Conservation (phyloP, 1,140 invertebrate genomes). For the Oncopodura yosiiana region DNA sequence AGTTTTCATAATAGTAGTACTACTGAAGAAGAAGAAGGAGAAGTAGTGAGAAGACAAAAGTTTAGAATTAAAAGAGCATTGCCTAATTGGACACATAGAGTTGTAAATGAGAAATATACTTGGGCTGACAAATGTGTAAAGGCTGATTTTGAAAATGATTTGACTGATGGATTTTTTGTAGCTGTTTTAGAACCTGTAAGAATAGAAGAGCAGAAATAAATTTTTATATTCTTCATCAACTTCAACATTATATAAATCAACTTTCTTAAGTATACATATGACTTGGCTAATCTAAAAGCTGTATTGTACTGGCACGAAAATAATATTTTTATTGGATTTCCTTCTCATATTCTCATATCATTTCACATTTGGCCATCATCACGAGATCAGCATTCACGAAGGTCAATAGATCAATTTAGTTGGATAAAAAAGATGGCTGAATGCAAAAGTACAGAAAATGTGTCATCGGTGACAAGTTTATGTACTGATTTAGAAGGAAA, state of each 20-base stretch:
- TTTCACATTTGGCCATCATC: no score
- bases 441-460: no score
- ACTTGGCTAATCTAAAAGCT: no score
- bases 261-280: no score
- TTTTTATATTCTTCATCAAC: background rate
- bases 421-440: no score
- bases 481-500: slow-evolving; percentile 18
- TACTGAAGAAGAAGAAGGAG: slow-evolving; percentile 52
- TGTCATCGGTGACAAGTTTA: no score
- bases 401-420: no score
- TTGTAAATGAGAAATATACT: slow-evolving; percentile 44
- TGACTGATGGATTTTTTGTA: slow-evolving; percentile 89
- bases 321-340: no score
- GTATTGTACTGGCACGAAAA: no score
- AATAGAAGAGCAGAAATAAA: slow-evolving; percentile 17
- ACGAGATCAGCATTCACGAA: no score
- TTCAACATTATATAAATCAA: no score
- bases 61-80: slow-evolving; percentile 32
- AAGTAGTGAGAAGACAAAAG: slow-evolving; percentile 53
- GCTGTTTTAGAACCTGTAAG: slow-evolving; percentile 80
- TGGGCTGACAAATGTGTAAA: slow-evolving; percentile 65
- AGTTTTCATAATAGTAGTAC: slow-evolving; percentile 24
- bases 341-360: no score
- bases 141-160: slow-evolving; percentile 58
- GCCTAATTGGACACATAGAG: slow-evolving; percentile 30